phyloP scores from a whole-genome alignment of 2,888 invertebrate genomes.

The Melangyna quadrimaculata region DNA sequence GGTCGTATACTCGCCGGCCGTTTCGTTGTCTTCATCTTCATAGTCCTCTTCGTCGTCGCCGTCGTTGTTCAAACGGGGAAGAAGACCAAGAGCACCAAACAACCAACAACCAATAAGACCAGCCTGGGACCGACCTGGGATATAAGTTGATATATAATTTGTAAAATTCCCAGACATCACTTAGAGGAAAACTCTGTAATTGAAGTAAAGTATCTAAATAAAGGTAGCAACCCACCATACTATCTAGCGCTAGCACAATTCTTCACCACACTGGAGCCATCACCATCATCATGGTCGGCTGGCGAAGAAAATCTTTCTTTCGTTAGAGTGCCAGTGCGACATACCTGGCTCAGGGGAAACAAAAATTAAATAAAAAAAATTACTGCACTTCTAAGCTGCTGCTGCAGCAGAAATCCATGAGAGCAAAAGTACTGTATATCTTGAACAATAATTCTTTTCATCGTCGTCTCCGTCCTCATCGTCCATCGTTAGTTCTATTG shows the following conservation, averaged over 20 bases:
- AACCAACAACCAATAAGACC: constrained; percentile 4
- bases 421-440: constrained; percentile 57
- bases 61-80: background rate
- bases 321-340: background rate
- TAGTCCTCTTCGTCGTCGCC: background rate
- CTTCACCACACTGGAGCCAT: constrained; percentile 29
- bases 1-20: no score
- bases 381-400: background rate
- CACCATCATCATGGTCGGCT: constrained; percentile 66
- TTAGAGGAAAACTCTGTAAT: constrained; percentile 71
- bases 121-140: background rate
- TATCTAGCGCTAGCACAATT: background rate
- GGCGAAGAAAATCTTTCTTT: constrained; percentile 64
- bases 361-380: constrained; percentile 15
- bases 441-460: constrained; percentile 26
- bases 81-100: background rate
- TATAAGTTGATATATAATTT: constrained; percentile 60
- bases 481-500: constrained; percentile 37
- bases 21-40: background rate
- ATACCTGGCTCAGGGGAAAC: background rate
- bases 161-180: constrained; percentile 70
- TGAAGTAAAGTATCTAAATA: constrained; percentile 69
- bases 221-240: constrained; percentile 63
- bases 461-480: background rate
- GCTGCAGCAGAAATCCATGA: constrained; percentile 38